phyloP scores from a whole-genome alignment of 2,113 vertebrate genomes.

The Synchiropus splendidus region DNA sequence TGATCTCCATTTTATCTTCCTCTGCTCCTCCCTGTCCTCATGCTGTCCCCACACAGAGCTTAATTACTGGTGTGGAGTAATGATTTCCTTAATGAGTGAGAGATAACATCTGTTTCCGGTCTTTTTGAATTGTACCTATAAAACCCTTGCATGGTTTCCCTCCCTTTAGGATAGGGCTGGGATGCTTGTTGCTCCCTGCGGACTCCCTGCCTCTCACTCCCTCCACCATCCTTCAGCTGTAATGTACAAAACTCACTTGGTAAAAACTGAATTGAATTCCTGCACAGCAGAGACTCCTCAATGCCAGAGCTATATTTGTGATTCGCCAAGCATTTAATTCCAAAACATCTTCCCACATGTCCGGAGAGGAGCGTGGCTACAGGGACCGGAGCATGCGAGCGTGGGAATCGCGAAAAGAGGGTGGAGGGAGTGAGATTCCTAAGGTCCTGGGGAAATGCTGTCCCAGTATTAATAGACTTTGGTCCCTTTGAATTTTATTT shows the following conservation, averaged over 20 bases:
- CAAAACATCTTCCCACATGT: constrained; percentile 16
- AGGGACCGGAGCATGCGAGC: constrained; percentile 43
- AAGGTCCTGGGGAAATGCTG: constrained; percentile 72
- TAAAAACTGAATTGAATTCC: constrained; percentile 12
- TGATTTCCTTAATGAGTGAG: constrained; percentile 71
- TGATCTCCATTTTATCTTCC: constrained; percentile 60
- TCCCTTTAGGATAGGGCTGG: constrained; percentile 64
- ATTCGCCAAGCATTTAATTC: no score
- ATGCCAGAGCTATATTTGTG: constrained; percentile 16
- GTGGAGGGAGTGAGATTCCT: constrained; percentile 70
- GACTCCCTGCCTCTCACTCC: constrained; percentile 35
- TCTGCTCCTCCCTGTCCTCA: constrained; percentile 29
- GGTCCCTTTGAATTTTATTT: constrained; percentile 89
- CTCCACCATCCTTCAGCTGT: constrained; percentile 11
- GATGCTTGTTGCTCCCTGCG: constrained; percentile 61
- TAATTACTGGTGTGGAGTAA: constrained; percentile 72
- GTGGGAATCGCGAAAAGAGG: constrained; percentile 64
- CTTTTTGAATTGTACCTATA: constrained; percentile 70
- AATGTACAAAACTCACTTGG: no score
- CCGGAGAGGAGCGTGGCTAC: constrained; percentile 19
- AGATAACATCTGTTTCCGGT: constrained; percentile 69
- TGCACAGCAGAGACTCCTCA: constrained; percentile 7
- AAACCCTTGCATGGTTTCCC: constrained; percentile 64
- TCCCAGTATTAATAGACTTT: constrained; percentile 79
- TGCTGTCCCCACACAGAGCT: constrained; percentile 55